Evolutionary conservation across 2,797 vertebrate genomes (phyloP).

Genomic region (Morelia viridis): DNA sequence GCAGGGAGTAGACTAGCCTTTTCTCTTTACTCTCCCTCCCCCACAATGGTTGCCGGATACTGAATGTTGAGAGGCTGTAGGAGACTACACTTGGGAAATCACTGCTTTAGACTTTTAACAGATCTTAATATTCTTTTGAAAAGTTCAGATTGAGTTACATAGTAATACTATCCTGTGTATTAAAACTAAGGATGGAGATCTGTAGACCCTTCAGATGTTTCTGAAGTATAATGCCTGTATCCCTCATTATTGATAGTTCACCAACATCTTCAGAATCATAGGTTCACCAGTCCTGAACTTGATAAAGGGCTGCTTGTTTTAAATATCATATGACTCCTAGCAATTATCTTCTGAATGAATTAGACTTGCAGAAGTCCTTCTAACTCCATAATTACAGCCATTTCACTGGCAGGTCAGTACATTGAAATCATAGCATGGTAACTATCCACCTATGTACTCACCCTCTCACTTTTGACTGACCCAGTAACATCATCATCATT

Average conservation of each 20-base stretch:
- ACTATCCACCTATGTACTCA: slow-evolving; percentile 69
- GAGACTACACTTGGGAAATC: neutral
- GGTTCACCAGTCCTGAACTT: neutral
- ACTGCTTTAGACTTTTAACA: neutral
- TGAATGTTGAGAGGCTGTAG: neutral
- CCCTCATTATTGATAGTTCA: neutral
- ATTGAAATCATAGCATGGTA: neutral
- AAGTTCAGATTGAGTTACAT: neutral
- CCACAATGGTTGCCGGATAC: too few relatives aligned
- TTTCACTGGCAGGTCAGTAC: neutral
- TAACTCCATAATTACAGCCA: neutral
- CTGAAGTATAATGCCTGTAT: neutral
- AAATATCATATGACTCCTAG: neutral
- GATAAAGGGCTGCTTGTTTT: neutral
- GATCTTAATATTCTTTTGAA: neutral
- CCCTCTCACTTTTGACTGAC: slow-evolving; percentile 95
- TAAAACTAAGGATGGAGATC: neutral
- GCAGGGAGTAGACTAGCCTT: neutral
- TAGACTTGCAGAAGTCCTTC: neutral
- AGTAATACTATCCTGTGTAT: neutral
- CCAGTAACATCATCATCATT: slow-evolving; percentile 97
- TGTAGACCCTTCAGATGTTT: neutral
- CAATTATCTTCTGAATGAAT: neutral
- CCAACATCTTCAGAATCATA: neutral
- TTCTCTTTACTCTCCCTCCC: neutral